These are phyloP conservation scores for Gnathonemus echidnorhynchus DNA, from an alignment of 2,113 vertebrate species.

Conservation along the genomic window DNA sequence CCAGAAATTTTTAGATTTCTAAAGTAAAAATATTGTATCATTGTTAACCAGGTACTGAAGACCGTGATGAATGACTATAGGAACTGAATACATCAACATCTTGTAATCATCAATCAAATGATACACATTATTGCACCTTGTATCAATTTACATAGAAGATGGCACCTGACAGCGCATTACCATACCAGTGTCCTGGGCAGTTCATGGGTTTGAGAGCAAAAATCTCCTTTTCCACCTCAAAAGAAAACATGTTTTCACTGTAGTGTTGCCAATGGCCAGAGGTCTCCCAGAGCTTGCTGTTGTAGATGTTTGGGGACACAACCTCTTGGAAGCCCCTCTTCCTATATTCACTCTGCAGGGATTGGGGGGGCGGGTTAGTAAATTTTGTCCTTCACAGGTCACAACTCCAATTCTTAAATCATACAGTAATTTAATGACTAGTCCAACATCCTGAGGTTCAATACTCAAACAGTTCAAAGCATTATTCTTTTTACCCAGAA, in stretches of 20 bases:
- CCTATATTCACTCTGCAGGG: constrained; percentile 77
- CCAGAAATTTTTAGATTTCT: not conserved
- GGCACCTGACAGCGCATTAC: not conserved
- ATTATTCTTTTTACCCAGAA: not conserved
- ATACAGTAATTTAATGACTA: not conserved
- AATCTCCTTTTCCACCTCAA: constrained; percentile 89
- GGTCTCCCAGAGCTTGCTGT: constrained; percentile 93
- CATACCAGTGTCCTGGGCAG: constrained; percentile 94
- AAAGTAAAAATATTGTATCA: not conserved
- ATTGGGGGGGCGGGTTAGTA: not conserved
- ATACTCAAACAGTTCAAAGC: not conserved
- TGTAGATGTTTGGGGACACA: constrained; percentile 91
- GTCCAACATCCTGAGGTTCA: not conserved
- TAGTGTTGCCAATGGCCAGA: constrained; percentile 98
- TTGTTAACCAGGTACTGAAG: not conserved
- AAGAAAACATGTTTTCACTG: constrained; percentile 97
- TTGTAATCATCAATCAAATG: not conserved
- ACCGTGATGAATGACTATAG: not conserved
- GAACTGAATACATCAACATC: not conserved
- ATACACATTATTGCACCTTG: not conserved
- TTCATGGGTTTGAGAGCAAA: constrained; percentile 98
- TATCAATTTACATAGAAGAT: not conserved
- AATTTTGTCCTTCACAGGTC: not conserved
- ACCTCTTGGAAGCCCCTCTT: constrained; percentile 95
- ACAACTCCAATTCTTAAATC: not conserved